Percentiles rank a stretch among this genome's conserved stretches.
Evolutionary conservation across 2,888 invertebrate species (phyloP).

Genomic region (Heliconius aoede): DNA sequence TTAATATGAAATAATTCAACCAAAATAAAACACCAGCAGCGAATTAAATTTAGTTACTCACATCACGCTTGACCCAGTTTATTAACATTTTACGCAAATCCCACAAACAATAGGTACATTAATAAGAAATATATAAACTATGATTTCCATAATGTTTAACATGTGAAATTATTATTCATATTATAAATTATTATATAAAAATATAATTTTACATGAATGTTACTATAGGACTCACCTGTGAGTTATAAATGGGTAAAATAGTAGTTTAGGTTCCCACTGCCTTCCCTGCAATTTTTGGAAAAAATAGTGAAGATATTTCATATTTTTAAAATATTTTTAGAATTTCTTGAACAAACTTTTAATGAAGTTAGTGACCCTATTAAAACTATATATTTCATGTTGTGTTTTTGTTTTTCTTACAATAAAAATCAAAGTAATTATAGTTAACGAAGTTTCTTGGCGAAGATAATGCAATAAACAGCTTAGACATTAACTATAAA

Average conservation of each 20-base stretch:
- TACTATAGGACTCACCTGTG: too few species aligned
- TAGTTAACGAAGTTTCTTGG: slow-evolving; percentile 1
- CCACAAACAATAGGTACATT: not conserved
- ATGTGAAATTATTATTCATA: not conserved
- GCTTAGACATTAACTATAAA: not conserved
- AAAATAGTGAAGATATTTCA: too few species aligned
- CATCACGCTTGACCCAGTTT: slow-evolving; percentile 18
- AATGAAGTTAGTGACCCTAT: too few species aligned
- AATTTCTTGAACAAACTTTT: too few species aligned
- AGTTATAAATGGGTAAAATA: too few species aligned
- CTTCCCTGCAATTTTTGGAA: too few species aligned
- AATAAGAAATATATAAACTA: not conserved
- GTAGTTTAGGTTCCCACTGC: too few species aligned
- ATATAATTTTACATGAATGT: too few species aligned
- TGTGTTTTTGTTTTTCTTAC: not conserved
- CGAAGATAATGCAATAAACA: not conserved
- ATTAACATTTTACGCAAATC: slow-evolving; percentile 11
- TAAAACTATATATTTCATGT: too few species aligned
- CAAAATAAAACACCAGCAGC: slow-evolving; percentile 9
- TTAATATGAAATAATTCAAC: slow-evolving; percentile 8
- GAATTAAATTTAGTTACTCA: slow-evolving; percentile 6
- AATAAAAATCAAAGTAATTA: not conserved
- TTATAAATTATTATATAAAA: not conserved
- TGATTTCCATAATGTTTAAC: not conserved
- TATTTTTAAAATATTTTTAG: too few species aligned